Percentiles rank a stretch among this genome's conserved stretches.
Conservation (phyloP, 2,888 invertebrate genomes). For the Ophion obscuratus region DNA sequence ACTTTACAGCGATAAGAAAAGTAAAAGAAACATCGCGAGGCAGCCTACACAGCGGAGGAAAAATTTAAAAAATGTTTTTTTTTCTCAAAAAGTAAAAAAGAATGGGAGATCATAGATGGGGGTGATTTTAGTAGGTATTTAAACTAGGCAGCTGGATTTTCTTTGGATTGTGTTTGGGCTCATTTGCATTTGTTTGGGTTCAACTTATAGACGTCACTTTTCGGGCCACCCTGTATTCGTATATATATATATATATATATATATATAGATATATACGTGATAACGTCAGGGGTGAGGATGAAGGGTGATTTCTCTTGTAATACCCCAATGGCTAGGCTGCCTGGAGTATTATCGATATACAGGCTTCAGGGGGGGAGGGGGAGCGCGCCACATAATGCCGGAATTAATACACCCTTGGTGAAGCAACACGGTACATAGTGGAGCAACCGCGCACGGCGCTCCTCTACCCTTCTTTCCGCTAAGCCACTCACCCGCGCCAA, state of each 20-base stretch:
- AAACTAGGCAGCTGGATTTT: no score
- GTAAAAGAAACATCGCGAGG: no score
- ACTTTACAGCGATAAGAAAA: no score
- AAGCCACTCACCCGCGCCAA: background rate
- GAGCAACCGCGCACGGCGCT: constrained; percentile 58
- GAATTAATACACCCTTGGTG: constrained; percentile 69
- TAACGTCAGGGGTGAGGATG: constrained; percentile 53
- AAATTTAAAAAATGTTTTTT: no score
- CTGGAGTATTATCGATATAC: constrained; percentile 44
- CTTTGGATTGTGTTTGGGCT: background rate
- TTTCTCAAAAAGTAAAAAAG: no score
- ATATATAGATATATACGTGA: background rate
- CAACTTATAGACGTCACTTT: constrained; percentile 40
- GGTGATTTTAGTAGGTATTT: no score
- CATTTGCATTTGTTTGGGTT: constrained; percentile 10
- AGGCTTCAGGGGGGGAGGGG: background rate
- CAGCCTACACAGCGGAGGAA: no score
- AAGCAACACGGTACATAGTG: constrained; percentile 35
- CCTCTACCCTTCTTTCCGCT: constrained; percentile 67
- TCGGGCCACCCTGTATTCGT: background rate
- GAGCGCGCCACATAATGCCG: constrained; percentile 64
- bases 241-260: background rate
- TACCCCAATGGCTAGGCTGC: constrained; percentile 55
- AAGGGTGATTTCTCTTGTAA: constrained; percentile 70
- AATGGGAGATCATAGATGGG: no score